Evolutionary conservation across 1,140 invertebrate genomes (phyloP).

Genomic region (Caenorhabditis brenneri): DNA sequence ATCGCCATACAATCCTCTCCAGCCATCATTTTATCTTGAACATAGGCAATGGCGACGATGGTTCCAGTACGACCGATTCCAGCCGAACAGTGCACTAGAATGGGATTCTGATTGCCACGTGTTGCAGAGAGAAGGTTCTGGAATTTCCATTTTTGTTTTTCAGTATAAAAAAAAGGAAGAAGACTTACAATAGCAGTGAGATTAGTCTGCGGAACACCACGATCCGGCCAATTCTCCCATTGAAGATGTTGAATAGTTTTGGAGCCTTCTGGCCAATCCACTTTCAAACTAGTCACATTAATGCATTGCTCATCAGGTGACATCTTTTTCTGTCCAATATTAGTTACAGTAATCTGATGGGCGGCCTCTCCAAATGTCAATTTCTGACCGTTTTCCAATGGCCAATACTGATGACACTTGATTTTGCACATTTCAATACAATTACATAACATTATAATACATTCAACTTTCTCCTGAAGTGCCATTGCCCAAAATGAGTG

Average conservation of each 20-base stretch:
- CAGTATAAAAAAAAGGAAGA: neutral
- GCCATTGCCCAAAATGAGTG: too few relatives aligned
- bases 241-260: slow-evolving; percentile 19
- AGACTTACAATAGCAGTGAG: slow-evolving; percentile 48
- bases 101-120: slow-evolving; percentile 60
- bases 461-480: too few relatives aligned
- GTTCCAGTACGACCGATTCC: slow-evolving; percentile 63
- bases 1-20: too few relatives aligned
- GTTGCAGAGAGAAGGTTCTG: slow-evolving; percentile 52
- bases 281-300: slow-evolving; percentile 36
- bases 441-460: slow-evolving; percentile 65
- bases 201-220: slow-evolving; percentile 52
- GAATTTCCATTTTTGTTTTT: neutral
- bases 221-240: slow-evolving; percentile 66
- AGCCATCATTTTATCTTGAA: too few relatives aligned
- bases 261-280: slow-evolving; percentile 19
- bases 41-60: too few relatives aligned
- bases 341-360: slow-evolving; percentile 37
- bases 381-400: slow-evolving; percentile 53
- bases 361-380: slow-evolving; percentile 46
- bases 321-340: slow-evolving; percentile 11
- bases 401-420: slow-evolving; percentile 62
- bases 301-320: slow-evolving; percentile 23
- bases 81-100: slow-evolving; percentile 60
- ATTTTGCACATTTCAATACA: slow-evolving; percentile 57